Percentiles rank a stretch among this genome's conserved stretches.
Conservation (phyloP, 2,113 vertebrate species). For the Pteronura brasiliensis region DNA sequence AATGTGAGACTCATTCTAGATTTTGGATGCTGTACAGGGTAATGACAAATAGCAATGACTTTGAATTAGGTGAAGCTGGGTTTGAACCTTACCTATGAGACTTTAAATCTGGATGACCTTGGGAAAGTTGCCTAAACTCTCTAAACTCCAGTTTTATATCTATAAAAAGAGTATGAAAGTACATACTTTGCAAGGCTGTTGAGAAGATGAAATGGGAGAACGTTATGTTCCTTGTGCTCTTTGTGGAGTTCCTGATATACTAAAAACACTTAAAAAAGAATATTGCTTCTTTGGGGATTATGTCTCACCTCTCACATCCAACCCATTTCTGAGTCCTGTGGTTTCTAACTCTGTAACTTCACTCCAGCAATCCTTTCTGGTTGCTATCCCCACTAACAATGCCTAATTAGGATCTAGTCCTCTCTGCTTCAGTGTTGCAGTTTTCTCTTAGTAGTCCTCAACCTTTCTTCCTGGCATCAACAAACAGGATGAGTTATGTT, state of each 20-base stretch:
- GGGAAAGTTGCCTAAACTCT: background rate
- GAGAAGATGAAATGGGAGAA: background rate
- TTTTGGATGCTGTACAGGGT: background rate
- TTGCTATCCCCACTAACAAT: background rate
- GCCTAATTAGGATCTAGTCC: background rate
- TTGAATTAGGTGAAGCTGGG: background rate
- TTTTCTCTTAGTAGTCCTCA: background rate
- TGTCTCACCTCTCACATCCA: background rate
- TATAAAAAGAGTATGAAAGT: constrained; percentile 5
- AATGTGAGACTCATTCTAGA: background rate
- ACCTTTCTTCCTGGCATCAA: background rate
- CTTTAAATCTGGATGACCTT: background rate
- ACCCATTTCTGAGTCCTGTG: background rate
- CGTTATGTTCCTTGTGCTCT: background rate
- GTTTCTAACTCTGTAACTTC: background rate
- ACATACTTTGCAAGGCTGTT: background rate
- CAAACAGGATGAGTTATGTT: background rate
- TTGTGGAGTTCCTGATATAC: background rate
- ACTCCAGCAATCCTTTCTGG: background rate
- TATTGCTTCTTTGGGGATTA: background rate
- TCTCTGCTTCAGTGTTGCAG: background rate
- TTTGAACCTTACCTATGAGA: background rate
- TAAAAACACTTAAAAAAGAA: background rate
- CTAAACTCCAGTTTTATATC: background rate
- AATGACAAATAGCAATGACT: background rate